A percentile compares a stretch with the other conserved stretches of the same genome.
These are phyloP conservation scores for Corythornis cristatus DNA, from an alignment of 2,113 vertebrate genomes.

Conservation along the genomic window DNA sequence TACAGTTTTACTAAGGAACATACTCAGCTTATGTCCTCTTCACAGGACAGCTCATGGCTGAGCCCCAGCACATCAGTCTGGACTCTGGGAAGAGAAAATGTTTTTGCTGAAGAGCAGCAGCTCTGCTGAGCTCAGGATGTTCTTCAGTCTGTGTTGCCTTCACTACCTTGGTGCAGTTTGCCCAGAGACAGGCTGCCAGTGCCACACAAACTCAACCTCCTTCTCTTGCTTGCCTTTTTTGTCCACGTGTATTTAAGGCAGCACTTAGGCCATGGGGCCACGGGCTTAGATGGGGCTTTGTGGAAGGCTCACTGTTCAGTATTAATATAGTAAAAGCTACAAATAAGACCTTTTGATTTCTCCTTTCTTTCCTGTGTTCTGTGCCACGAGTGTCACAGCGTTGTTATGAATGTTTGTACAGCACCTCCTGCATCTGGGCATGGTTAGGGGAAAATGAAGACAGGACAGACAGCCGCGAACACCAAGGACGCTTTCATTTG, in stretches of 20 bases:
- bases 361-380: neutral
- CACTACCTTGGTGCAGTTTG: neutral
- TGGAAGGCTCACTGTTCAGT: neutral
- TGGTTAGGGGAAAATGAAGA: neutral
- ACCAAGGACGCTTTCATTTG: constrained; percentile 10
- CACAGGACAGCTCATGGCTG: neutral
- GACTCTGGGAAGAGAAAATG: neutral
- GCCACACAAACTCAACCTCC: neutral
- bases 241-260: neutral
- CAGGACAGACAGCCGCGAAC: neutral
- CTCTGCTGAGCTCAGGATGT: neutral
- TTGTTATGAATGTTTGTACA: neutral
- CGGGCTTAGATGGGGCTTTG: neutral
- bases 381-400: neutral
- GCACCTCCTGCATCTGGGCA: neutral
- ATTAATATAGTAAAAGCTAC: neutral
- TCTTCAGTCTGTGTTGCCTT: neutral
- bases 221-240: neutral
- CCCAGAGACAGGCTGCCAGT: neutral
- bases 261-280: neutral
- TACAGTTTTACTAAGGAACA: neutral
- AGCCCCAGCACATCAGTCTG: neutral
- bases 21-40: neutral
- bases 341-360: neutral
- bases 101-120: neutral